Base-by-base conservation (phyloP, 1,140 invertebrate genomes). In the Drosophila eugracilis region DNA sequence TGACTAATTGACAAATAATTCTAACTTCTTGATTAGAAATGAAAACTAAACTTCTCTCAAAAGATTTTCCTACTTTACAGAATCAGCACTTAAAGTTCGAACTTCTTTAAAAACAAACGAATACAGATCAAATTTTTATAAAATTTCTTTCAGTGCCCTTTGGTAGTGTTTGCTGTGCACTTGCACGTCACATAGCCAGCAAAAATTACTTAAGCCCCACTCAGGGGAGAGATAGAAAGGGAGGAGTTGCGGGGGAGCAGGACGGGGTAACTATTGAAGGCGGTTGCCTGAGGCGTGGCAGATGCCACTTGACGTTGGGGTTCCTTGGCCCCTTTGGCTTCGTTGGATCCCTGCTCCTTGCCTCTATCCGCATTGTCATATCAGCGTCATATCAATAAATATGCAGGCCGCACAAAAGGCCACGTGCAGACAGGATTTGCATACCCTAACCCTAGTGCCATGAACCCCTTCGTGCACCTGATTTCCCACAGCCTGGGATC, bases 331-430 rank as follows among this genome's bases (percentile, higher is more conserved):
- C 58, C 15, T 42, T 47, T 50, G 55, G 36, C 36, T 9, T 3
- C 19, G 5, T 22, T 42, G 26, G 32, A 42, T 42, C 58, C 15
- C 30, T 36, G 5, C 65, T 54, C 22, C 50, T 34, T 14, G 34
- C 42, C 32, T 44, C 50, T 49, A 32, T 55, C 70, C 45, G 49
- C 79, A 74, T 73, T 85, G 81, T 86, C 80, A 77, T 81, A 85
- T 85, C 81, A 80, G 73, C 81, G 73, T 85, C 81, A 86, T 86
- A 88, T 86, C 81, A 86, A 86, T 86, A 86, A 86, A 86, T 86
- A 81, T 88, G 63, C 69, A 75, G 59, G 78, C 49, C 78, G 39
- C 63, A 86, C 73, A 86, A 86, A 81, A 81, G 83, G 77, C 62
- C 67, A 77, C 77, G 67, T 80, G 50, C 26, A 66, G 54, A 48